Percentiles rank a stretch among this genome's conserved stretches.
Evolutionary conservation across 2,113 vertebrate genomes (phyloP).

Genomic region (Oxyruncus cristatus): DNA sequence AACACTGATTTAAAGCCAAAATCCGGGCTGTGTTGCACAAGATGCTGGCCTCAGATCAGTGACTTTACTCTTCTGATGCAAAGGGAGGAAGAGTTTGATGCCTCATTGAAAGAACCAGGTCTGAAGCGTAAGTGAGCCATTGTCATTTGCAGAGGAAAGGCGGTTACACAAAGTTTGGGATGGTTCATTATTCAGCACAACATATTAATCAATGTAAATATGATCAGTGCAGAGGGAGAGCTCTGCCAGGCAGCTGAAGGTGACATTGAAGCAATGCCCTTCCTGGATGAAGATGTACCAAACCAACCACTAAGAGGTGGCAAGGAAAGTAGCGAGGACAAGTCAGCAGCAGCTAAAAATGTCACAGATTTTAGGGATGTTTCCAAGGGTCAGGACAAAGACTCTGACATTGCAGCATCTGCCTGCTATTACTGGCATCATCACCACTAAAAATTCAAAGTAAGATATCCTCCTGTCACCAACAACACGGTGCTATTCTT

Average conservation of each 20-base stretch:
- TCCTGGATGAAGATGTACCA: not conserved
- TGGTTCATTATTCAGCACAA: conserved; percentile 41
- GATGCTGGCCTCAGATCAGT: not conserved
- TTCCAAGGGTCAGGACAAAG: not conserved
- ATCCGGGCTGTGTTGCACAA: not conserved
- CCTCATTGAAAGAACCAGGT: not conserved
- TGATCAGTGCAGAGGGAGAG: conserved; percentile 12
- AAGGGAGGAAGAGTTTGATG: not conserved
- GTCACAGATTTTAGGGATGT: not conserved
- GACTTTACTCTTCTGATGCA: not conserved
- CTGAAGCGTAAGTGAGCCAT: not conserved
- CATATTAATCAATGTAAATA: conserved; percentile 59
- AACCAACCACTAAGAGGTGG: not conserved
- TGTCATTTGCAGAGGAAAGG: not conserved
- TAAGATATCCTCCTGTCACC: not conserved
- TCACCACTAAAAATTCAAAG: not conserved
- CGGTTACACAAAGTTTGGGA: not conserved
- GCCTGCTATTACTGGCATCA: not conserved
- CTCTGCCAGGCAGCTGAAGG: not conserved
- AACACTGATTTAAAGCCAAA: not conserved
- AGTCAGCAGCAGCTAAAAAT: not conserved
- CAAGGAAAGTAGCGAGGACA: not conserved
- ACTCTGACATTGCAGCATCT: not conserved
- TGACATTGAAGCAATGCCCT: not conserved
- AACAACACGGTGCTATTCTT: not conserved